Evolutionary conservation across 2,888 invertebrate genomes (phyloP), one percentile per base, ranked within the genome.

Genomic region (Polia nebulosa): DNA sequence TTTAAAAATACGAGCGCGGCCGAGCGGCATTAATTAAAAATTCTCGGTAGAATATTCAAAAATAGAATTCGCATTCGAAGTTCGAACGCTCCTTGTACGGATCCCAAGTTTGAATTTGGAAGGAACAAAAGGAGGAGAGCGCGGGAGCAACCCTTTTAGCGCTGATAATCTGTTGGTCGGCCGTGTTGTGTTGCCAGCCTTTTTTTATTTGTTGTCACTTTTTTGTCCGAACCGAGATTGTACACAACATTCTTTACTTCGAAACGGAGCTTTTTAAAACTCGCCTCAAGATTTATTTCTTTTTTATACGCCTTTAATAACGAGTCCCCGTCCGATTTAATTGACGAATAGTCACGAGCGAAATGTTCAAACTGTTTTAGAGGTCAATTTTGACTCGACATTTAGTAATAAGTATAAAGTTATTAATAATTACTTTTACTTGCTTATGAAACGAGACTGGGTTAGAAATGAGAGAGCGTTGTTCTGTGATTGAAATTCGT

Each of bases 21-120:
- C 91, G 91, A 92, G 90, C 94, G 91, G 95, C 95, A 95, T 95
- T 95, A 95, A 95, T 95, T 95, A 95, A 95, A 95, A 95, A 95
- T 95, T 95, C 95, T 95, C 94, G 94, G 95, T 95, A 95, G 94
- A 95, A 95, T 95, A 95, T 95, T 95, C 95, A 94, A 94, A 95
- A 95, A 95, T 95, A 95, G 95, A 95, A 95, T 95, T 94, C 94
- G 95, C 95, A 94, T 94, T 94, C 94, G 94, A 93, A 94, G 94
- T 94, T 94, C 94, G 94, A 93, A 94, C 93, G 93, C 95, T 95
- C 95, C 95, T 94, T 95, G 95, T 95, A 95, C 94, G 94, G 94
- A 91, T 91, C 90, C 89, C 89, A 92, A 95, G 93, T 95, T 95
- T 94, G 95, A 94, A 95, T 95, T 95, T 95, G 95, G 95, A 91